These are phyloP conservation scores for Coelinius sp. DNA, from an alignment of 2,888 invertebrate species.

Conservation along the genomic window DNA sequence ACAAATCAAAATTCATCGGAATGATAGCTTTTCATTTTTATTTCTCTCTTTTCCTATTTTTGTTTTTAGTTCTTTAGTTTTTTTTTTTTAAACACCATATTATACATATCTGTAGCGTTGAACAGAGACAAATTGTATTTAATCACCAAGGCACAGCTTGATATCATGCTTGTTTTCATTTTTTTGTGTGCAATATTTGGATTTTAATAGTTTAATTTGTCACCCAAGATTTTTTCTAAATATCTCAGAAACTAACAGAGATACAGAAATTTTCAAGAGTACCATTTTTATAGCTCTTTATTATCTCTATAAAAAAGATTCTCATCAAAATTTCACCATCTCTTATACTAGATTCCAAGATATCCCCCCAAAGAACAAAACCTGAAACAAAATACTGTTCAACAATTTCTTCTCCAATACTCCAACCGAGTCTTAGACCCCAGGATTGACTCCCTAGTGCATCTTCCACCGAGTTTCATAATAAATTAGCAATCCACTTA, in stretches of 20 bases:
- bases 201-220: too few relatives aligned
- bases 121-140: conserved; percentile 6
- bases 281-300: too few relatives aligned
- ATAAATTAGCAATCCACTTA: conserved; percentile 17
- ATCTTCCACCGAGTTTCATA: too few relatives aligned
- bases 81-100: too few relatives aligned
- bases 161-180: conserved; percentile 36
- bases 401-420: too few relatives aligned
- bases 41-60: conserved; percentile 37
- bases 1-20: conserved; percentile 28
- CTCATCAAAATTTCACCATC: too few relatives aligned
- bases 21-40: conserved; percentile 39
- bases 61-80: conserved; percentile 28
- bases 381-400: too few relatives aligned
- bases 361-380: too few relatives aligned
- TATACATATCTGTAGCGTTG: conserved; percentile 8
- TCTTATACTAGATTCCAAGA: too few relatives aligned
- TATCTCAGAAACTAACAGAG: neutral
- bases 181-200: conserved; percentile 13
- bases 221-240: too few relatives aligned
- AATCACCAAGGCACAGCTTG: conserved; percentile 38
- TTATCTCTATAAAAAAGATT: neutral
- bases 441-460: too few relatives aligned
- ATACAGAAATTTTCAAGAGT: neutral
- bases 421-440: too few relatives aligned